These are phyloP conservation scores for Cephus cinctus DNA, from an alignment of 1,140 invertebrate species.

Conservation along the genomic window DNA sequence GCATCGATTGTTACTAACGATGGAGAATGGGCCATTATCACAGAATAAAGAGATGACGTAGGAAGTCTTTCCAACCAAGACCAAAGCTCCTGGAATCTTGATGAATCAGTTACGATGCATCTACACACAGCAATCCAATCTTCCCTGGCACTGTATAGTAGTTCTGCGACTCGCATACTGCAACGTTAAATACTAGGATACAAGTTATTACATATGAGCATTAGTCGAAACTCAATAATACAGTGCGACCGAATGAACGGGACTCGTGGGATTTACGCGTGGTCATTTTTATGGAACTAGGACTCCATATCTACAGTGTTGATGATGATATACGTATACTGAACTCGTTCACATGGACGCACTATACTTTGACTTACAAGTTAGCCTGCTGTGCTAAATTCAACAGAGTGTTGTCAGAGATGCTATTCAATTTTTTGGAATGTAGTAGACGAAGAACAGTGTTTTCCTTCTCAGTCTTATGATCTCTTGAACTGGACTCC, in stretches of 20 bases:
- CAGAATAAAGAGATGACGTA: constrained; percentile 35
- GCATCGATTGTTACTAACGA: constrained; percentile 37
- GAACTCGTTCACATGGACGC: too few relatives aligned
- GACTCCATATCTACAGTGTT: too few relatives aligned
- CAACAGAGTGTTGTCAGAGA: constrained; percentile 58
- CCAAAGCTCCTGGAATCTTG: constrained; percentile 43
- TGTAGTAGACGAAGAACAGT: constrained; percentile 76
- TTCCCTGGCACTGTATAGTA: constrained; percentile 44
- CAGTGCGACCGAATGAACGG: too few relatives aligned
- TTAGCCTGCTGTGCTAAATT: constrained; percentile 63
- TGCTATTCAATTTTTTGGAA: constrained; percentile 66
- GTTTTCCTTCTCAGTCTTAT: constrained; percentile 75
- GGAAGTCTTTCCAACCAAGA: constrained; percentile 43
- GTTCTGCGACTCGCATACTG: constrained; percentile 45
- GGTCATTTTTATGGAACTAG: too few relatives aligned
- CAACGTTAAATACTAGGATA: constrained; percentile 19
- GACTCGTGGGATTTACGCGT: too few relatives aligned
- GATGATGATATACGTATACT: too few relatives aligned
- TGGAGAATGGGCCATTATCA: constrained; percentile 30
- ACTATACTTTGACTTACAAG: too few relatives aligned
- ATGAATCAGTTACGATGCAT: constrained; percentile 43
- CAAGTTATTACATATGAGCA: constrained; percentile 19
- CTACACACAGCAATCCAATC: constrained; percentile 50
- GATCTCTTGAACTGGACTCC: constrained; percentile 54
- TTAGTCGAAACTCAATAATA: too few relatives aligned